Evolutionary conservation across 2,113 vertebrate genomes (phyloP).

Genomic region (Chroicocephalus ridibundus): DNA sequence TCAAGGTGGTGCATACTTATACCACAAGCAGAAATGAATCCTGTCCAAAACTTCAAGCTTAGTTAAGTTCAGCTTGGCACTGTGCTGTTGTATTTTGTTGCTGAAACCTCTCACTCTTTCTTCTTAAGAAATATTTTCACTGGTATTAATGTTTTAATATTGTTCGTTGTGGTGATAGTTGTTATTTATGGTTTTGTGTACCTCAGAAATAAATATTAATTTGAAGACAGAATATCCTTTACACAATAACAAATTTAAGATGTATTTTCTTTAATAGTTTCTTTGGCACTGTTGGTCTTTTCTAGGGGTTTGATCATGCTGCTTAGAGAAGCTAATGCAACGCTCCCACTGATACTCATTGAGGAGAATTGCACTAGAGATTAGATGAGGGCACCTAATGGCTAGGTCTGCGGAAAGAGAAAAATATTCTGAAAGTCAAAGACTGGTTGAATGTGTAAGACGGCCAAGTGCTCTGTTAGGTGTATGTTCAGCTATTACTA

Average conservation of each 20-base stretch:
- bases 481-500: not conserved
- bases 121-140: not conserved
- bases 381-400: not conserved
- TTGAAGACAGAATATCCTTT: not conserved
- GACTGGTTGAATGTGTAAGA: not conserved
- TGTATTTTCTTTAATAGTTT: not conserved
- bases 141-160: not conserved
- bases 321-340: not conserved
- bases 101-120: not conserved
- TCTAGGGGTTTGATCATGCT: not conserved
- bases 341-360: not conserved
- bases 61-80: constrained; percentile 39
- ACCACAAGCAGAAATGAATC: constrained; percentile 54
- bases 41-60: constrained; percentile 43
- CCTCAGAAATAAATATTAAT: not conserved
- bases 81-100: not conserved
- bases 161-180: not conserved
- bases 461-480: not conserved
- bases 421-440: not conserved
- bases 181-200: not conserved
- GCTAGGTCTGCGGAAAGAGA: not conserved
- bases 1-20: constrained; percentile 67
- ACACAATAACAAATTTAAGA: not conserved
- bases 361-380: not conserved
- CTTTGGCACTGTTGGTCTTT: not conserved